Evolutionary conservation across 1,140 invertebrate species (phyloP).

Genomic region (Thrips palmi): DNA sequence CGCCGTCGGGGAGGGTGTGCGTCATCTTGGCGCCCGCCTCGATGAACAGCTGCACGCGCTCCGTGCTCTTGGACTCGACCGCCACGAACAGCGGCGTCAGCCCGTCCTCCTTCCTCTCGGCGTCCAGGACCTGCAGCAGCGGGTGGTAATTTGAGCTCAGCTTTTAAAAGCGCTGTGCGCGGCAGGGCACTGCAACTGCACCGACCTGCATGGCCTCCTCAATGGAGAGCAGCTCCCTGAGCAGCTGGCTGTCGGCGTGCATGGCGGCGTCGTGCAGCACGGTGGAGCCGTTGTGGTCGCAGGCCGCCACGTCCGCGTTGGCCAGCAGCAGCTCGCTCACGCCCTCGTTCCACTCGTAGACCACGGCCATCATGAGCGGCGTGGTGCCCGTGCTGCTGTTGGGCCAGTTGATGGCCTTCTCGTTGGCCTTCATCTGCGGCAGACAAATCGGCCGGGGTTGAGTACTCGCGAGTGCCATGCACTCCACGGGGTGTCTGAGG

Average conservation of each 20-base stretch:
- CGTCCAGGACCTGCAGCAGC: slow-evolving; percentile 16
- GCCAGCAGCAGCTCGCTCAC: slow-evolving; percentile 43
- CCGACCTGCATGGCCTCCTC: slow-evolving; percentile 28
- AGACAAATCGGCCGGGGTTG: slow-evolving; percentile 17
- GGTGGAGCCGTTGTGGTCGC: slow-evolving; percentile 37
- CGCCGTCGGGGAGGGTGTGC: slow-evolving; percentile 21
- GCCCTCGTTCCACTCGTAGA: slow-evolving; percentile 32
- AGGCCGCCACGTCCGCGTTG: slow-evolving; percentile 43
- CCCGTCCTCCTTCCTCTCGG: slow-evolving; percentile 23
- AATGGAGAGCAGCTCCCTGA: slow-evolving; percentile 35
- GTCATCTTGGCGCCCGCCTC: slow-evolving; percentile 25
- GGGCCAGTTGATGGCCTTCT: no score
- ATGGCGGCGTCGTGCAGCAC: slow-evolving; percentile 34
- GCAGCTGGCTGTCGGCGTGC: slow-evolving; percentile 35
- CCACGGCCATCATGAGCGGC: slow-evolving; percentile 59
- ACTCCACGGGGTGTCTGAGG: neutral
- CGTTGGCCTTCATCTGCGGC: slow-evolving; percentile 31
- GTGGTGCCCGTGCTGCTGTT: no score
- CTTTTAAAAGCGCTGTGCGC: neutral
- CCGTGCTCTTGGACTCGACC: slow-evolving; percentile 23
- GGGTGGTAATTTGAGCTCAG: neutral
- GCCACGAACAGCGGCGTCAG: slow-evolving; percentile 32
- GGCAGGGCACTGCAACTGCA: neutral
- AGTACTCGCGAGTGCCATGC: slow-evolving; percentile 12
- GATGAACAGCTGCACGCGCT: slow-evolving; percentile 27